A percentile compares a stretch with the other conserved stretches of the same genome.
phyloP scores from a whole-genome alignment of 23 tunicate genomes.

The Phallusia fumigata region DNA sequence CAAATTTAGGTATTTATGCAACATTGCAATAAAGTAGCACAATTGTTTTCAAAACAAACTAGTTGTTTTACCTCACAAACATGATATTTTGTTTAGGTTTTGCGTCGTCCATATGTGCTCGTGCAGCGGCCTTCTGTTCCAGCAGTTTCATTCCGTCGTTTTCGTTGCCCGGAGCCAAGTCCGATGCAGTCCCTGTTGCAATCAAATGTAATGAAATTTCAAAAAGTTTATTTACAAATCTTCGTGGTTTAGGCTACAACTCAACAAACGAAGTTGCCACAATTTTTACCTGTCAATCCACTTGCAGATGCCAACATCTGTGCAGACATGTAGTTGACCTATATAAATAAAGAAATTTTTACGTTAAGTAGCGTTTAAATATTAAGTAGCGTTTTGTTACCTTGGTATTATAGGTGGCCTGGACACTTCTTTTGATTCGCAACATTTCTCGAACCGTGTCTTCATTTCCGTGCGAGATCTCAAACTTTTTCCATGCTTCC shows the following conservation, averaged over 20 bases:
- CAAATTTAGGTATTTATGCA: too few relatives aligned
- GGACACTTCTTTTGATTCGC: constrained; percentile 89
- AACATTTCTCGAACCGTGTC: constrained; percentile 98
- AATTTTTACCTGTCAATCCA: constrained; percentile 62
- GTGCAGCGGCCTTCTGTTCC: constrained; percentile 90
- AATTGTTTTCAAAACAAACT: background rate
- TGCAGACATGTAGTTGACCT: constrained; percentile 98
- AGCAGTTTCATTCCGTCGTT: constrained; percentile 91
- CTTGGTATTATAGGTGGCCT: constrained; percentile 94
- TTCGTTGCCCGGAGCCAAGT: constrained; percentile 81
- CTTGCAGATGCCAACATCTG: constrained; percentile 89
- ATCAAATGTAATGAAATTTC: background rate
- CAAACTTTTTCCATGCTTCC: constrained; percentile 90
- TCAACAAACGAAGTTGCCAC: too few relatives aligned
- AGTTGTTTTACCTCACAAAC: constrained; percentile 47
- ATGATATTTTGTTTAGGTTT: constrained; percentile 68
- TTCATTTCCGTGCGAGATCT: constrained; percentile 91
- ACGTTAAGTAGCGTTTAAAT: too few relatives aligned
- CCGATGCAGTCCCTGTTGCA: constrained; percentile 80
- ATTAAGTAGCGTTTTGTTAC: constrained; percentile 19
- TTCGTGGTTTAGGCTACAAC: too few relatives aligned
- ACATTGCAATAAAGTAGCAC: too few relatives aligned
- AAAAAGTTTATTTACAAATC: too few relatives aligned
- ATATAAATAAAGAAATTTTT: too few relatives aligned
- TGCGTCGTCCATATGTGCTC: constrained; percentile 50